Evolutionary conservation across 2,888 invertebrate genomes (phyloP), one percentile per base, ranked within the genome.

Genomic region (Lacanobia oleracea): DNA sequence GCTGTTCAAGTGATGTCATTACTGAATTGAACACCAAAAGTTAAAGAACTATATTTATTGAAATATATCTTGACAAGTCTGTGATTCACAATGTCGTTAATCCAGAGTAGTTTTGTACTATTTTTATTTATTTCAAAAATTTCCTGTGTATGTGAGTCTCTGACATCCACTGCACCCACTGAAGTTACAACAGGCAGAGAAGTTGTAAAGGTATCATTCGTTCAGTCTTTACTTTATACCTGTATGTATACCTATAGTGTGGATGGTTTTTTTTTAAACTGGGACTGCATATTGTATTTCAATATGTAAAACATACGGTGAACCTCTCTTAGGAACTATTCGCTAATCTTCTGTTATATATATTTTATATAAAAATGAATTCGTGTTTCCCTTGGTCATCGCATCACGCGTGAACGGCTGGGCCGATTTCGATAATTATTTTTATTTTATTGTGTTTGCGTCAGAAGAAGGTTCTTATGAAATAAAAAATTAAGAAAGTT

Each of bases 61-160:
- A n/a, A 37, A 10, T 16, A 10, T 16, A 23, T n/a, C 18, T 16
- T 18, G 7, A 45, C 10, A 37, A 45, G 3, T 37, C 14, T 37
- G 14, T 18, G 45, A 18, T 59, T 57, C 37, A 67, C 4, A 62
- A 79, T 79, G 79, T 65, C 67, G 10, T 40, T 71, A n/a, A n/a
- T 57, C 1, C 48, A 71, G 9, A 67, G 21, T 43, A 45, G 16
- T 45, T 18, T 37, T 37, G 33, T 16, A 18, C 14, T 65, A 27
- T 51, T 75, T n/a, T 62, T 40, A 16, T 16, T 67, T 2, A 65
- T 62, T 50, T 43, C 57, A 18, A 1, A 43, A 37, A 10, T 53
- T 65, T 43, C 33, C 27, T 57, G 43, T 54, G 48, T 65, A 27
- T 57, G 43, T 54, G 53, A 61, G 6, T 50, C 53, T 67, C 23